A percentile compares a stretch with the other conserved stretches of the same genome.
Conservation (phyloP, 2,797 vertebrate species). For the Apogon talboti region DNA sequence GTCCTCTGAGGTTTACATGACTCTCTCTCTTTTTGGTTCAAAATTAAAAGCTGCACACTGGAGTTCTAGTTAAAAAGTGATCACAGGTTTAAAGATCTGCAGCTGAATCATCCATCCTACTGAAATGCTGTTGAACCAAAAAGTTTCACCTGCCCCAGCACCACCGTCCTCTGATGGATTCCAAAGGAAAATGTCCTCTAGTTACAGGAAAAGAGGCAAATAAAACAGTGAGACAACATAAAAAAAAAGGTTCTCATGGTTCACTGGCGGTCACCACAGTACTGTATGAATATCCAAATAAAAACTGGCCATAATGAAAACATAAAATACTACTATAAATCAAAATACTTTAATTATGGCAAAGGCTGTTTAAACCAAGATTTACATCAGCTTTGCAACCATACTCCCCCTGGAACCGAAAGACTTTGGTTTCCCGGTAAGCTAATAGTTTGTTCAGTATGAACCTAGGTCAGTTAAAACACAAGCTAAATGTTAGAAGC, state of each 20-base stretch:
- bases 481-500: too few species aligned
- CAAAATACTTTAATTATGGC: too few species aligned
- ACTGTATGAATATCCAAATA: too few species aligned
- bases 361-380: too few species aligned
- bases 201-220: background rate
- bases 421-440: too few species aligned
- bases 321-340: too few species aligned
- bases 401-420: too few species aligned
- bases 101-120: background rate
- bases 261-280: too few species aligned
- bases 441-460: too few species aligned
- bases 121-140: background rate
- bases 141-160: background rate
- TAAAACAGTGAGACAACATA: background rate
- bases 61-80: background rate
- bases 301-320: background rate
- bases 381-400: too few species aligned
- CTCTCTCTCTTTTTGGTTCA: background rate
- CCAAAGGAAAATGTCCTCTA: background rate
- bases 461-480: too few species aligned
- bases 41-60: background rate
- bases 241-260: background rate
- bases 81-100: background rate
- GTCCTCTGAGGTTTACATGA: background rate
- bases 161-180: constrained; percentile 16